These are phyloP conservation scores for Tapirus indicus DNA, from an alignment of 2,797 vertebrate genomes.

Conservation along the genomic window DNA sequence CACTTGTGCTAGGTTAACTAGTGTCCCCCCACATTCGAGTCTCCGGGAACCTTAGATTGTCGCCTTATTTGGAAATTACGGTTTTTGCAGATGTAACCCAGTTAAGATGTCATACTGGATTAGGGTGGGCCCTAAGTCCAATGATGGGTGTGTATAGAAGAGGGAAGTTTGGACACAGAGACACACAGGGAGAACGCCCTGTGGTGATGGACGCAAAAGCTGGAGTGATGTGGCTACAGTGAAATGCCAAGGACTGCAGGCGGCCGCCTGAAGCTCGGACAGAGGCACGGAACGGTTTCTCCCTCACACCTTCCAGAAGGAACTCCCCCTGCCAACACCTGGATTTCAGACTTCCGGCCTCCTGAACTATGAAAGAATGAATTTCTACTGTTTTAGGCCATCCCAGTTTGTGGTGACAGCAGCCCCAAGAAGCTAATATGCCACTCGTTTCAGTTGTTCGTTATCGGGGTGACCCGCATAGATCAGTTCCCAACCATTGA, in stretches of 20 bases:
- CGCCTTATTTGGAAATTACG: not conserved
- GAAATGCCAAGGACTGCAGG: not conserved
- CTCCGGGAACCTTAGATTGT: not conserved
- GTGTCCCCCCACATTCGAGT: not conserved
- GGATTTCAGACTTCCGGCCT: not conserved
- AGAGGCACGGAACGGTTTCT: not conserved
- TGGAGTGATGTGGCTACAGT: rapidly evolving
- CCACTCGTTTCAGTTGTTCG: not conserved
- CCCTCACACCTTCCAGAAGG: not conserved
- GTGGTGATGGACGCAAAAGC: not conserved
- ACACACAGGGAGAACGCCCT: rapidly evolving
- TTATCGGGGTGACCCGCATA: not conserved
- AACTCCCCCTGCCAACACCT: not conserved
- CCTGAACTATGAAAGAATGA: not conserved
- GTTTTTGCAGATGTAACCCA: not conserved
- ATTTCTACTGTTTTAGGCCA: not conserved
- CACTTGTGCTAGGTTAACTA: not conserved
- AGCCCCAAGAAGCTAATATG: not conserved
- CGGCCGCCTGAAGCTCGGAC: not conserved
- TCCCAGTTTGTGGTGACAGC: not conserved
- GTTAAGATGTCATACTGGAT: not conserved
- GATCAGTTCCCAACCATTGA: not conserved
- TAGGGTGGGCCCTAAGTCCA: not conserved
- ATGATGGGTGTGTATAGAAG: not conserved
- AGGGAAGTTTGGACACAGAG: not conserved